Percentiles rank a stretch among this genome's conserved stretches.
Evolutionary conservation across 2,888 invertebrate species (phyloP).

Genomic region (Epiblema foenella): DNA sequence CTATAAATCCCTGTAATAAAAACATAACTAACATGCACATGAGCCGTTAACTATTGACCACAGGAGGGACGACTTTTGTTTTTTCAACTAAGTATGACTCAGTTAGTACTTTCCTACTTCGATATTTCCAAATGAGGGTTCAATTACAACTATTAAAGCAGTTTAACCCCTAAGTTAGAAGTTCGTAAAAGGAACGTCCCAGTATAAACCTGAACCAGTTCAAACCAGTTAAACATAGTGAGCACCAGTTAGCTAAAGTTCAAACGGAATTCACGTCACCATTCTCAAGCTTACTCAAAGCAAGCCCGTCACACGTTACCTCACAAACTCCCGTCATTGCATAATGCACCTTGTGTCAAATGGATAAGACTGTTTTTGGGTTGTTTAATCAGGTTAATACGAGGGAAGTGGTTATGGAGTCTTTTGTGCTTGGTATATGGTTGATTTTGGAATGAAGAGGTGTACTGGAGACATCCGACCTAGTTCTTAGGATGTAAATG

Average conservation of each 20-base stretch:
- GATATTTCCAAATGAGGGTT: too few species aligned
- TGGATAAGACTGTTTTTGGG: background rate
- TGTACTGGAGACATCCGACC: background rate
- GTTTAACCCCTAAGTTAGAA: too few species aligned
- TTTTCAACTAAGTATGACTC: too few species aligned
- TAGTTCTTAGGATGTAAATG: constrained; percentile 25
- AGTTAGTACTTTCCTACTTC: background rate
- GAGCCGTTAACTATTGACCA: too few species aligned
- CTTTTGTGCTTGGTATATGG: background rate
- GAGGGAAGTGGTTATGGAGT: background rate
- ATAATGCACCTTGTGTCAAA: background rate
- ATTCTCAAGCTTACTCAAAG: constrained; percentile 10
- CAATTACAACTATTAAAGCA: too few species aligned
- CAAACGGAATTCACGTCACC: background rate
- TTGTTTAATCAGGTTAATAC: background rate
- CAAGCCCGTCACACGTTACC: background rate
- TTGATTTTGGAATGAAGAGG: background rate
- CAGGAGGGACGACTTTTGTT: too few species aligned
- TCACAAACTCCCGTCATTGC: background rate
- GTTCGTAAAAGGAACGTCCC: background rate
- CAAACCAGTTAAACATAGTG: background rate
- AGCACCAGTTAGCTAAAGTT: constrained; percentile 13
- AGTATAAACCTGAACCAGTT: background rate
- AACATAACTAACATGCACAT: too few species aligned
- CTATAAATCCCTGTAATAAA: too few species aligned